Percentiles rank a stretch among this genome's conserved stretches.
phyloP scores from a whole-genome alignment of 1,140 invertebrate genomes.

The Aporrectodea caliginosa region DNA sequence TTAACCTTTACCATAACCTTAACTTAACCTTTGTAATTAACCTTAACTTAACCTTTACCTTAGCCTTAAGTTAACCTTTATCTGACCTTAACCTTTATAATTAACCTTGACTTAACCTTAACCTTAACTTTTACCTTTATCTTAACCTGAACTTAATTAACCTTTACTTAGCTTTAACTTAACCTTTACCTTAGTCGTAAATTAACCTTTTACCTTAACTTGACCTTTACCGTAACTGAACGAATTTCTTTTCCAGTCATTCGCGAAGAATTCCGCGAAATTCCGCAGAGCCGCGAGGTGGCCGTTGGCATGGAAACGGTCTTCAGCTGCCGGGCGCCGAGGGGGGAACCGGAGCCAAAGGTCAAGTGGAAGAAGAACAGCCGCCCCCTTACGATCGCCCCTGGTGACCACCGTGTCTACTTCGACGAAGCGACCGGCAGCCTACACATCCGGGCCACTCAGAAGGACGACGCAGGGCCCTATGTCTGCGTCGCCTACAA shows the following conservation, averaged over 20 bases:
- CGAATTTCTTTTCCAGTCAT: neutral
- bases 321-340: conserved; percentile 9
- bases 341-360: conserved; percentile 43
- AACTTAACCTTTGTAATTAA: too few relatives aligned
- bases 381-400: conserved; percentile 36
- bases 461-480: conserved; percentile 52
- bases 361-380: conserved; percentile 45
- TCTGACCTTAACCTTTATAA: too few relatives aligned
- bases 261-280: conserved; percentile 15
- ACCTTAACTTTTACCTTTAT: too few relatives aligned
- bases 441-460: conserved; percentile 39
- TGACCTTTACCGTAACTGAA: too few relatives aligned
- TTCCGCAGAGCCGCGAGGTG: conserved; percentile 8
- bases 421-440: conserved; percentile 28
- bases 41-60: too few relatives aligned
- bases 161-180: too few relatives aligned
- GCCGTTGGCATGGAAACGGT: neutral
- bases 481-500: conserved; percentile 58
- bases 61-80: too few relatives aligned
- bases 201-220: too few relatives aligned
- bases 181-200: too few relatives aligned
- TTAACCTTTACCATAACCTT: too few relatives aligned
- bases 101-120: too few relatives aligned
- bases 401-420: conserved; percentile 34
- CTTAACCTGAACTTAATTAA: too few relatives aligned